phyloP scores from a whole-genome alignment of 2,888 invertebrate species.

The Toxonevra muliebris region DNA sequence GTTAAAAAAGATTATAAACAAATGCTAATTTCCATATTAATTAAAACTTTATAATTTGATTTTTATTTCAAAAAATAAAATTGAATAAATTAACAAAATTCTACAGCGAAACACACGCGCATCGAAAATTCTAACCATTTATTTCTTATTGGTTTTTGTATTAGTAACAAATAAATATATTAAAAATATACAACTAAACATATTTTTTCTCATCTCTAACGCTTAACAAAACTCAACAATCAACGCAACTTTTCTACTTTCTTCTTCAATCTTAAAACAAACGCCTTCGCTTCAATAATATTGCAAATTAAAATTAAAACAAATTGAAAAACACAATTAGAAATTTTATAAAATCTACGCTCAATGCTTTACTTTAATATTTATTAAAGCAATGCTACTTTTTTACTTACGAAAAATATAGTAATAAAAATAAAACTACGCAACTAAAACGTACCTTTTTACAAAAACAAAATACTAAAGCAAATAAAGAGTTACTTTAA shows the following conservation, averaged over 20 bases:
- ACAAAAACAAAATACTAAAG: conserved; percentile 23
- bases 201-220: conserved; percentile 20
- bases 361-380: conserved; percentile 2
- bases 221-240: background rate
- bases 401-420: conserved; percentile 16
- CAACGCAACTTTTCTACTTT: too few relatives aligned
- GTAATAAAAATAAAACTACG: conserved; percentile 21
- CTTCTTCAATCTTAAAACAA: too few relatives aligned
- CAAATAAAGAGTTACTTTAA: conserved; percentile 35
- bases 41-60: too few relatives aligned
- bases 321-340: conserved; percentile 13
- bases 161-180: background rate
- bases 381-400: conserved; percentile 5
- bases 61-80: too few relatives aligned
- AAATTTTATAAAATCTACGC: background rate
- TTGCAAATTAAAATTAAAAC: background rate
- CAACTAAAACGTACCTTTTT: conserved; percentile 52
- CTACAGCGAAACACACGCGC: background rate
- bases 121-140: background rate
- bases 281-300: too few relatives aligned
- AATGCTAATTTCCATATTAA: too few relatives aligned
- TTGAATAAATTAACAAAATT: too few relatives aligned
- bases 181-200: background rate
- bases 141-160: background rate
- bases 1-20: too few relatives aligned